Evolutionary conservation across 2,888 invertebrate genomes (phyloP).

Genomic region (Lasioglossum pauxillum): DNA sequence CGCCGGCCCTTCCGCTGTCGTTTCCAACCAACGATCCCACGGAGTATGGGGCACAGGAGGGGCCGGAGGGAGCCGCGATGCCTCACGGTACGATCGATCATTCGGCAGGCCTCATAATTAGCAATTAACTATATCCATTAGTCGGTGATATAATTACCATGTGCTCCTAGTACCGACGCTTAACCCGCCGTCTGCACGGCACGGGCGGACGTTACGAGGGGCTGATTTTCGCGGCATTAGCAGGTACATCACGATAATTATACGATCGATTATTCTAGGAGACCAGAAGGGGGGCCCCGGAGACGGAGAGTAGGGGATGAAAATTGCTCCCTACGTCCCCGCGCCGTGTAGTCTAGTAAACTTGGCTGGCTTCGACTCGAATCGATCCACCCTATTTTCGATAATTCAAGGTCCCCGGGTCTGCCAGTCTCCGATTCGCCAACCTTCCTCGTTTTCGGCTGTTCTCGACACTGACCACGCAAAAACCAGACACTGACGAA

Average conservation of each 20-base stretch:
- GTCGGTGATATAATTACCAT: slow-evolving; percentile 84
- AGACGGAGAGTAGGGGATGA: slow-evolving; percentile 51
- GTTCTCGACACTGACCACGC: not conserved
- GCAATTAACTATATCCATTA: slow-evolving; percentile 85
- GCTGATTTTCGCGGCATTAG: slow-evolving; percentile 79
- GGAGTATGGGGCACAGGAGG: not conserved
- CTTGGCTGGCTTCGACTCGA: slow-evolving; percentile 69
- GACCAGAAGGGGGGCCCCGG: slow-evolving; percentile 52
- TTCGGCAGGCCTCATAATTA: slow-evolving; percentile 84
- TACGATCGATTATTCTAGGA: slow-evolving; percentile 81
- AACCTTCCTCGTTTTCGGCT: not conserved
- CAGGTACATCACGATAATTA: slow-evolving; percentile 81
- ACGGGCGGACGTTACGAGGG: slow-evolving; percentile 70
- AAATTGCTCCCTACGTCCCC: slow-evolving; percentile 69
- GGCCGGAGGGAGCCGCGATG: slow-evolving; percentile 70
- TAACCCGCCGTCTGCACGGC: slow-evolving; percentile 75
- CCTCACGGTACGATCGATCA: slow-evolving; percentile 83
- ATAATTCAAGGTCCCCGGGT: slow-evolving; percentile 70
- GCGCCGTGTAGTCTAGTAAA: slow-evolving; percentile 58
- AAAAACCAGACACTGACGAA: not conserved
- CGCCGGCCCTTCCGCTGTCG: slow-evolving; percentile 61
- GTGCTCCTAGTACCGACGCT: slow-evolving; percentile 80
- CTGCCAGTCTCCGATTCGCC: not conserved
- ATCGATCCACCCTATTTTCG: slow-evolving; percentile 73
- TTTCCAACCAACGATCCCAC: slow-evolving; percentile 67